Evolutionary conservation across 23 tunicate species (phyloP), one percentile per base, ranked within the genome.

Genomic region (Ascidia mentula): DNA sequence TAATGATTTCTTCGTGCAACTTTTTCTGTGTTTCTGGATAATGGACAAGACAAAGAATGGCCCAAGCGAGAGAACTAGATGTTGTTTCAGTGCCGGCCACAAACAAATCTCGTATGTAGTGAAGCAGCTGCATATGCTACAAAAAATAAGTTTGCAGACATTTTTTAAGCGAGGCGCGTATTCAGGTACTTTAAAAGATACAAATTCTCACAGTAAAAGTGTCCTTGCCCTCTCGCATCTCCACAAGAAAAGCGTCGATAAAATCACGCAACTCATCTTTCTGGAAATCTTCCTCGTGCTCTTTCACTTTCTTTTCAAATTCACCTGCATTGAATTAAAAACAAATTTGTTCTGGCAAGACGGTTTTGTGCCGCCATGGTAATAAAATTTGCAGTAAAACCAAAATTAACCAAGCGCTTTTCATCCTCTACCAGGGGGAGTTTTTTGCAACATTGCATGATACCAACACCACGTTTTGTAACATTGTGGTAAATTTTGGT

Each of bases 11-110:
- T 36, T 77, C 40, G 59, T 78, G 40, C 20, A 84, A 42, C 40
- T 77, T 84, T 32, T 77, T 59, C 39, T 84, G 88, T 24, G 40
- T 28, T 31, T 77, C 77, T 0, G 76, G 77, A 59, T 77, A 71
- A 3, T 77, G 40, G 15, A 78, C 70, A 40, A 84, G 38, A 28
- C 38, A 38, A 18, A 71, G 38, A 15, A 84, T 15, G 0, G 76
- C 75, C 88, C 88, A 84, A 38, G 82, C 33, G 15, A 84, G 38
- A 37, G 88, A 60, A 31, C 82, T 84, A 17, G 88, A 35, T 30
- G 88, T 84, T 18, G 88, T 84, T 77, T 71, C 78, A 18, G 88
- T 77, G 40, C 88, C 88, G 40, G 78, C 88, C 32, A 36, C 65
- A 30, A 81, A 81, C 15, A 81, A 30, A 81, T 81, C 85, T 31